Conservation (phyloP, 2,113 vertebrate genomes). For the Podarcis muralis region DNA sequence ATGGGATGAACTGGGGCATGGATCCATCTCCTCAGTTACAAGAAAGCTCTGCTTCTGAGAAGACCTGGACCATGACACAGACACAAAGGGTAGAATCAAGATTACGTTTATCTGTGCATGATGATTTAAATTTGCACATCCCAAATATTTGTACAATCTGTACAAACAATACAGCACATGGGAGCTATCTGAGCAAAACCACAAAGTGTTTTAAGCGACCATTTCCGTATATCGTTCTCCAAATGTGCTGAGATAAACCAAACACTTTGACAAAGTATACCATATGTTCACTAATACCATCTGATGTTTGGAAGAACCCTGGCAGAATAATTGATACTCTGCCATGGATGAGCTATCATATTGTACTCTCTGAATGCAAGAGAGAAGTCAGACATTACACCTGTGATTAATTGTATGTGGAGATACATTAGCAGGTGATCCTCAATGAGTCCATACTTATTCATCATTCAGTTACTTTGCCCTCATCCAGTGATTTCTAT, state of each 20-base stretch:
- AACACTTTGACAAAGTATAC: slow-evolving; percentile 4
- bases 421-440: neutral
- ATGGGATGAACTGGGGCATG: too few relatives aligned
- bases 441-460: neutral
- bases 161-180: neutral
- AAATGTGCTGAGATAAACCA: neutral
- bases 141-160: neutral
- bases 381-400: neutral
- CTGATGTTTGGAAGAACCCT: neutral
- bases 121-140: neutral
- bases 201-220: neutral
- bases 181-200: neutral
- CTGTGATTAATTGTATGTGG: neutral
- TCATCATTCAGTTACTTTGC: neutral
- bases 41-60: too few relatives aligned
- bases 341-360: neutral
- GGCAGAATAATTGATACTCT: neutral
- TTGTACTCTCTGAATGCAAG: neutral
- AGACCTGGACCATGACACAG: too few relatives aligned
- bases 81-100: too few relatives aligned
- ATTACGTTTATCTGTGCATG: neutral
- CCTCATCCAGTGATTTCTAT: neutral
- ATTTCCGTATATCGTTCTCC: neutral
- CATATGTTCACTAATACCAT: neutral
- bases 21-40: too few relatives aligned